Percentiles rank a stretch among this genome's conserved stretches.
Conservation (phyloP, 1,140 invertebrate species). For the Cyclina sinensis region DNA sequence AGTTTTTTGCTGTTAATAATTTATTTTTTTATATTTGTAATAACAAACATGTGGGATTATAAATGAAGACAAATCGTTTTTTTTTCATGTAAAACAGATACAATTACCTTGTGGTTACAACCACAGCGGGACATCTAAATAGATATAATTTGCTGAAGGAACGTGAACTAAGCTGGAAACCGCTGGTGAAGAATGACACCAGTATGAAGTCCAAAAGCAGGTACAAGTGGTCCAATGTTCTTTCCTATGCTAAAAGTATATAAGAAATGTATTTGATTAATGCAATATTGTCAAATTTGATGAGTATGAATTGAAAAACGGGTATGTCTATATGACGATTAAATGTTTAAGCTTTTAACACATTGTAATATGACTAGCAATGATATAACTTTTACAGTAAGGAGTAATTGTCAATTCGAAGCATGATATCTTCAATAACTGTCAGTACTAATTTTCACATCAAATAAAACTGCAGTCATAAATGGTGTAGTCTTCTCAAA, state of each 20-base stretch:
- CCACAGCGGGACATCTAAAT: conserved; percentile 43
- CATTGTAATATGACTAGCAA: not conserved
- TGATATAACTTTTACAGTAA: not conserved
- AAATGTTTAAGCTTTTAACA: not conserved
- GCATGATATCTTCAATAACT: too few relatives aligned
- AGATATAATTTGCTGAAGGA: conserved; percentile 33
- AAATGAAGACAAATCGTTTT: too few relatives aligned
- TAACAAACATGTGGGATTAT: too few relatives aligned
- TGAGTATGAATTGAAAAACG: not conserved
- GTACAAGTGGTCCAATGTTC: conserved; percentile 35
- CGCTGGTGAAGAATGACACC: conserved; percentile 14
- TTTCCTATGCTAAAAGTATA: not conserved
- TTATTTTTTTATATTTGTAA: too few relatives aligned
- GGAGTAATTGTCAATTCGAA: too few relatives aligned
- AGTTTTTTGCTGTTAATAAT: too few relatives aligned
- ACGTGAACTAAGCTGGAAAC: conserved; percentile 25
- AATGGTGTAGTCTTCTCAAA: not conserved
- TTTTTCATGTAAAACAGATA: too few relatives aligned
- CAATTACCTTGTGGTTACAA: conserved; percentile 19
- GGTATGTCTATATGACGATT: not conserved
- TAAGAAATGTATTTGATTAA: not conserved
- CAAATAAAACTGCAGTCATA: not conserved
- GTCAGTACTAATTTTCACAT: too few relatives aligned
- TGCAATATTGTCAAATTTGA: not conserved
- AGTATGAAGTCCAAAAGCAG: conserved; percentile 23